Evolutionary conservation across 2,797 vertebrate species (phyloP).

Genomic region (Hyperoplus immaculatus): DNA sequence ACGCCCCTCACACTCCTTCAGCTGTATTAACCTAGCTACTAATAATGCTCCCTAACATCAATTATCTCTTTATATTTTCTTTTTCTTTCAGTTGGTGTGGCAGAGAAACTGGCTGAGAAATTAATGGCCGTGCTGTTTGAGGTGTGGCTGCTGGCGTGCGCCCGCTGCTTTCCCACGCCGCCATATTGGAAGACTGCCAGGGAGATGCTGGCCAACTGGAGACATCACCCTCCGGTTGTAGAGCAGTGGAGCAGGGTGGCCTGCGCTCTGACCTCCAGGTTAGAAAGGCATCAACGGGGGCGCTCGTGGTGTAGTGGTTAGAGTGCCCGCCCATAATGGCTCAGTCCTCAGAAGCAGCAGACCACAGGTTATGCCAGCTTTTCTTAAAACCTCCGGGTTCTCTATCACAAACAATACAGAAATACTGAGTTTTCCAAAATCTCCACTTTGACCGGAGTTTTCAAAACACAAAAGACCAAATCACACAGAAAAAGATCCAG

Average conservation of each 20-base stretch:
- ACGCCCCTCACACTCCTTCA: slow-evolving; percentile 7
- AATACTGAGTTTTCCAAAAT: too few relatives aligned
- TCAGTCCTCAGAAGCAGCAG: too few relatives aligned
- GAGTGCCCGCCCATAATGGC: too few relatives aligned
- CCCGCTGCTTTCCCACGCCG: slow-evolving; percentile 95
- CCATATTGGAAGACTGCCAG: slow-evolving; percentile 98
- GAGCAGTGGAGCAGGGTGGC: slow-evolving; percentile 98
- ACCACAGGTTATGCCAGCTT: too few relatives aligned
- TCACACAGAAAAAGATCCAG: too few relatives aligned
- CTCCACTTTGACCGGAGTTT: too few relatives aligned
- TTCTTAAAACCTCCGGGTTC: too few relatives aligned
- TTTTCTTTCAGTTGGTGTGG: slow-evolving; percentile 89
- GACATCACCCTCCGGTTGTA: slow-evolving; percentile 97
- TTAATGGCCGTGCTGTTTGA: slow-evolving; percentile 96
- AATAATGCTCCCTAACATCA: background rate
- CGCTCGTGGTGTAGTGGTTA: too few relatives aligned
- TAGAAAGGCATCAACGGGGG: slow-evolving; percentile 26
- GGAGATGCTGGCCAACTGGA: slow-evolving; percentile 98
- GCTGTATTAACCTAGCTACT: slow-evolving; percentile 5
- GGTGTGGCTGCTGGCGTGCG: slow-evolving; percentile 95
- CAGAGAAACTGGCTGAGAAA: slow-evolving; percentile 95
- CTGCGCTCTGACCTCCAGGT: slow-evolving; percentile 97
- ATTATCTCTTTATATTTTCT: background rate
- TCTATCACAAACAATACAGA: too few relatives aligned
- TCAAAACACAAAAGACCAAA: too few relatives aligned